Base-by-base conservation (phyloP, 2,797 vertebrate genomes). In the Ptychadena robeensis region DNA sequence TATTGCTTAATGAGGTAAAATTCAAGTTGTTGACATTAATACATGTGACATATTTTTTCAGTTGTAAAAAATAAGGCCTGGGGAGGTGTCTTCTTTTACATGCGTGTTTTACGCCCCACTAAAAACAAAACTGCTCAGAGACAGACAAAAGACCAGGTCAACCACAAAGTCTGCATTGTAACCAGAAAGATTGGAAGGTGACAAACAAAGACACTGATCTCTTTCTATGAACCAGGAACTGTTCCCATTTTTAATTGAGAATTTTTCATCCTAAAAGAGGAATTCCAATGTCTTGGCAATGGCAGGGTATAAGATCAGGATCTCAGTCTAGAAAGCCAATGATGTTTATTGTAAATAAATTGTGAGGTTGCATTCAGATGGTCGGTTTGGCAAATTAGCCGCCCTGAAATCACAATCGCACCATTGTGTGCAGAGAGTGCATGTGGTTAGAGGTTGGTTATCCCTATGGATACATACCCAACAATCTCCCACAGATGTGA, bases 1-100 rank as follows among this genome's bases (percentile, higher is more conserved):
- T 92, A 93, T 91, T 95, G 92, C 93, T 93, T 96, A 96, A 97
- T 97, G 95, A 97, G 94, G 93, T 92, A 93, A 92, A 92, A 94
- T 93, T 95, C 93, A 91, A 91, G 94, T 94, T 94, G 92, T 94
- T 94, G 93, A 95, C 93, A 93, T 93, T 93, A 94, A 94, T 94
- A 94, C 92, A 92, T 91, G 86, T 93, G 93, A 93, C 90, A 89
- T 91, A 90, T 93, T 89, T 92, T 93, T 92, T 90, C 88, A 86
- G 89, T 90, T 92, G 90, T 91, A 91, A 91, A n/a, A 93, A 92
- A 91, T 93, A 94, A 93, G 92, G 86, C 83, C 71, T 80, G 35
- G 69, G n/a, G 65, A 84, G 82, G 82, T 65, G 80, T 65, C 69
- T 35, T 40, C 30, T 74, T 70, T 63, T 85, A 80, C 53, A 69